Conservation (phyloP, 2,113 vertebrate species). For the Corythoichthys haematopterus region DNA sequence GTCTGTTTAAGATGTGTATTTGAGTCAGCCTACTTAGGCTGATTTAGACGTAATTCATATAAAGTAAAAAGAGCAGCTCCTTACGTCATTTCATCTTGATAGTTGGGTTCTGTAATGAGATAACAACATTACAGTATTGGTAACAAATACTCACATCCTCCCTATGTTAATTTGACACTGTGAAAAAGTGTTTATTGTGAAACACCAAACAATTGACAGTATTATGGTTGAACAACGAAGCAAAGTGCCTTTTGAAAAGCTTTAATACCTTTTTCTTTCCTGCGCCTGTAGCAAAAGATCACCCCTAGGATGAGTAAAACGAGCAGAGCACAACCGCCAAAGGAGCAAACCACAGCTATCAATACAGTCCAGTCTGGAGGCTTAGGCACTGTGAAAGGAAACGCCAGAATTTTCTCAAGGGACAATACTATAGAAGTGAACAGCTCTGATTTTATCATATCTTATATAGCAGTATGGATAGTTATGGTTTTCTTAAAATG, state of each 20-base stretch:
- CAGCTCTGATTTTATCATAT: background rate
- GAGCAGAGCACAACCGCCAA: constrained; percentile 59
- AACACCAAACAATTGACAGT: background rate
- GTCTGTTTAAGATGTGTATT: background rate
- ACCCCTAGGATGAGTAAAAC: constrained; percentile 62
- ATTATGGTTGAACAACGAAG: background rate
- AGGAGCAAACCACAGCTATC: constrained; percentile 61
- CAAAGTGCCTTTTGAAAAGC: background rate
- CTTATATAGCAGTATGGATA: background rate
- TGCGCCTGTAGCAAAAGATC: constrained; percentile 60
- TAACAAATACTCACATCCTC: background rate
- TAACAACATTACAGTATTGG: background rate
- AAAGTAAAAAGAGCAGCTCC: background rate
- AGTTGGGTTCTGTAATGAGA: constrained; percentile 51
- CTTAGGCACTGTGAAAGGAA: constrained; percentile 32
- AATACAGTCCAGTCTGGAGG: constrained; percentile 65
- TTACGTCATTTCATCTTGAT: constrained; percentile 64
- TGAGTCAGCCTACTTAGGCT: background rate
- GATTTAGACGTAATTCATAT: background rate
- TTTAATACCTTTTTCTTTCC: constrained; percentile 52
- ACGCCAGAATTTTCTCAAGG: background rate
- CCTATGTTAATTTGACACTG: background rate
- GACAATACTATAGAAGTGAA: background rate
- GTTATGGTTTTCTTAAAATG: too few relatives aligned
- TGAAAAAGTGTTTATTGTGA: background rate